Evolutionary conservation across 2,113 vertebrate genomes (phyloP).

Genomic region (Falcunculus frontatus): DNA sequence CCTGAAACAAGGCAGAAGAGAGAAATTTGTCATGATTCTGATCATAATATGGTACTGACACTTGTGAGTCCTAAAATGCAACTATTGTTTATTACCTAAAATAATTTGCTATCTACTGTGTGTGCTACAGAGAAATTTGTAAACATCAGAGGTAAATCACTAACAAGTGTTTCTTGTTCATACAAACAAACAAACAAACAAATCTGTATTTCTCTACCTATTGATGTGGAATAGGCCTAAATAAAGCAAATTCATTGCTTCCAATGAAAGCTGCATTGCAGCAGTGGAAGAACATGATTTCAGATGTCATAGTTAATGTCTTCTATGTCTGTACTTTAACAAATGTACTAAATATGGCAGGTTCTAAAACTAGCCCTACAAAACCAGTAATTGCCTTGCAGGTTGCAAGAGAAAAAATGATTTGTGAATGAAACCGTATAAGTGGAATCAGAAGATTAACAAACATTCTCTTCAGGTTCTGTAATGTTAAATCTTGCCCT

Average conservation of each 20-base stretch:
- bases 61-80: conserved; percentile 30
- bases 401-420: background rate
- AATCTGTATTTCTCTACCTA: conserved; percentile 20
- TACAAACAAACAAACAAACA: background rate
- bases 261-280: conserved; percentile 24
- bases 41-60: background rate
- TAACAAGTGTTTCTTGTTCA: conserved; percentile 49
- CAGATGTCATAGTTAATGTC: background rate
- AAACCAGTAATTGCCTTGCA: background rate
- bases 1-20: background rate
- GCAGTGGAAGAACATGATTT: conserved; percentile 33
- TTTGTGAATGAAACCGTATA: background rate
- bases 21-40: background rate
- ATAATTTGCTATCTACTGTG: conserved; percentile 34
- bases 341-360: conserved; percentile 30
- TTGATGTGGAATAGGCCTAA: conserved; percentile 20
- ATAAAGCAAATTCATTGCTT: conserved; percentile 47
- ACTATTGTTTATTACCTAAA: conserved; percentile 58
- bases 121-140: conserved; percentile 59
- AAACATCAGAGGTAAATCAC: conserved; percentile 53
- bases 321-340: background rate
- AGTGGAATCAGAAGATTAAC: background rate
- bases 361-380: background rate
- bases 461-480: background rate
- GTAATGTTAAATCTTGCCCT: background rate